Conservation (phyloP, 1,140 invertebrate species). For the Tribolium madens region DNA sequence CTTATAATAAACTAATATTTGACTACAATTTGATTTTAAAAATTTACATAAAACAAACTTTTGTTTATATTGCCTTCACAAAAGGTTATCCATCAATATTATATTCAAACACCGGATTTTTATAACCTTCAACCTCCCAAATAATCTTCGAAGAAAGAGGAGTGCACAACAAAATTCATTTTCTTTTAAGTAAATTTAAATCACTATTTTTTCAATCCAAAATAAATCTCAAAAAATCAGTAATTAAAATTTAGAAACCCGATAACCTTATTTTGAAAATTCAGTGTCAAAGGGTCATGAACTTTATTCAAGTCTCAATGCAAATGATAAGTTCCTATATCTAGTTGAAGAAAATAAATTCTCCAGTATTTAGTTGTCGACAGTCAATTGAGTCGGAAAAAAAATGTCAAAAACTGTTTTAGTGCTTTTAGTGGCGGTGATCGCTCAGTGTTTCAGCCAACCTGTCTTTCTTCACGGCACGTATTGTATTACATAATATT, state of each 20-base stretch:
- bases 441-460: neutral
- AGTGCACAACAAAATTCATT: no score
- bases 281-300: neutral
- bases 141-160: neutral
- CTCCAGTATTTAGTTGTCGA: neutral
- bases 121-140: neutral
- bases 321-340: conserved; percentile 17
- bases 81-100: conserved; percentile 12
- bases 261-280: conserved; percentile 6
- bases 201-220: no score
- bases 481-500: neutral
- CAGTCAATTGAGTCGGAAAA: neutral
- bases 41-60: conserved; percentile 19
- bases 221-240: neutral
- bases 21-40: conserved; percentile 11
- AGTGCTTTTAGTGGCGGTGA: neutral
- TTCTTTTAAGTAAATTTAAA: no score
- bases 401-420: conserved; percentile 40
- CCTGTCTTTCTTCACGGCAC: neutral
- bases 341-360: neutral
- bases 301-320: neutral
- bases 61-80: neutral
- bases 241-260: conserved; percentile 1
- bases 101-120: neutral
- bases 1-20: conserved; percentile 16